A percentile compares a stretch with the other conserved stretches of the same genome.
Conservation (phyloP, 2,888 invertebrate species). For the Drosophila atroscutellata region DNA sequence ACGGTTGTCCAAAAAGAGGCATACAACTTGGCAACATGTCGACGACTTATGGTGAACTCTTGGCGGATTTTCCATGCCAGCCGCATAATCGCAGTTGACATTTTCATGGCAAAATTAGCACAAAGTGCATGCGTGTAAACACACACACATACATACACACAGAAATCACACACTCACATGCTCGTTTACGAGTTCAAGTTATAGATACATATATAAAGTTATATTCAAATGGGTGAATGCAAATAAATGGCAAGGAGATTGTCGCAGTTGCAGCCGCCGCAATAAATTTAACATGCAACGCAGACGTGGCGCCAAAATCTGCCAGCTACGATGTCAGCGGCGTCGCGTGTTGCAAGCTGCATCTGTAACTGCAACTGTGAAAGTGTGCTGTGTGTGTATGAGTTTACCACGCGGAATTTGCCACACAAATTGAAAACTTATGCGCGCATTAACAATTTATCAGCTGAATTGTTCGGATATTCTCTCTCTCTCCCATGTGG, state of each 20-base stretch:
- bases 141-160: constrained; percentile 16
- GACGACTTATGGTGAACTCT: constrained; percentile 40
- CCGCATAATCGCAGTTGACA: constrained; percentile 71
- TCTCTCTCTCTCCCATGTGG: constrained; percentile 50
- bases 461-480: constrained; percentile 67
- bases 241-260: constrained; percentile 75
- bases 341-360: constrained; percentile 57
- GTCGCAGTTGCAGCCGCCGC: constrained; percentile 66
- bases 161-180: constrained; percentile 1
- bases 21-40: constrained; percentile 48
- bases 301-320: constrained; percentile 75
- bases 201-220: constrained; percentile 46
- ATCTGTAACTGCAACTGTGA: constrained; percentile 39
- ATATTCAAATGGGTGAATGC: constrained; percentile 71
- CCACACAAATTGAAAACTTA: constrained; percentile 79
- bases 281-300: constrained; percentile 72
- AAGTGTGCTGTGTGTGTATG: constrained; percentile 10
- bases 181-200: constrained; percentile 6
- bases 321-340: constrained; percentile 70
- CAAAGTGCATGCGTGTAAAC: constrained; percentile 64
- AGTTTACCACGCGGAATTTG: constrained; percentile 61
- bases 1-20: constrained; percentile 42
- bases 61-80: constrained; percentile 22
- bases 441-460: constrained; percentile 79
- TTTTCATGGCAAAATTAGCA: constrained; percentile 75